These are phyloP conservation scores for Acanthosoma haemorrhoidale DNA, from an alignment of 2,888 invertebrate species.

Conservation along the genomic window DNA sequence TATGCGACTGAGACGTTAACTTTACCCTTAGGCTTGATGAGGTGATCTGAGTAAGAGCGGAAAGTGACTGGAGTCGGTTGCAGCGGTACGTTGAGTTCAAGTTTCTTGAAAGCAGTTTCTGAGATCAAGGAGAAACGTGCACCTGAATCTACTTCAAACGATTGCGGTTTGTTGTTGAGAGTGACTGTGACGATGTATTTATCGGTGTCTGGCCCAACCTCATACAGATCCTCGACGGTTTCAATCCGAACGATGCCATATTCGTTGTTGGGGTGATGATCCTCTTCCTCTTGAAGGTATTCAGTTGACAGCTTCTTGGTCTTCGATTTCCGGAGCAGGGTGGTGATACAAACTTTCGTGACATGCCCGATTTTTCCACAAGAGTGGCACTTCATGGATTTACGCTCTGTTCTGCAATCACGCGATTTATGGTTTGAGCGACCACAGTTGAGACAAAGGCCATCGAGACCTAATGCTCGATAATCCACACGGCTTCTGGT, in stretches of 20 bases:
- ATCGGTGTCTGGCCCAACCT: constrained; percentile 20
- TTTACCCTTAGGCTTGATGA: constrained; percentile 19
- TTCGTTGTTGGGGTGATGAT: background rate
- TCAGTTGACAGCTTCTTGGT: constrained; percentile 7
- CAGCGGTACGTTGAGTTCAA: constrained; percentile 20
- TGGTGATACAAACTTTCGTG: too few relatives aligned
- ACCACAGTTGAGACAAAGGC: constrained; percentile 25
- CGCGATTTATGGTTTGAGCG: constrained; percentile 24
- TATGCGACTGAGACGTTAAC: constrained; percentile 7
- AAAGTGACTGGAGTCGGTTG: constrained; percentile 27
- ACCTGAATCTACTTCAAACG: constrained; percentile 30
- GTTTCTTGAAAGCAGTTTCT: constrained; percentile 25
- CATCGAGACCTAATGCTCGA: constrained; percentile 8
- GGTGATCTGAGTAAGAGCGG: constrained; percentile 20
- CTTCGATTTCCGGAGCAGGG: constrained; percentile 21
- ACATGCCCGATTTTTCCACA: constrained; percentile 26
- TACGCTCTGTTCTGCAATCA: constrained; percentile 15
- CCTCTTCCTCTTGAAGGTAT: constrained; percentile 4
- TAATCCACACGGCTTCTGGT: background rate
- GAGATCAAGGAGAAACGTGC: constrained; percentile 22
- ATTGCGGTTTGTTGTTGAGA: constrained; percentile 22
- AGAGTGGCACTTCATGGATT: constrained; percentile 12
- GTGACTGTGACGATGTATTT: constrained; percentile 28
- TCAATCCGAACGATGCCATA: background rate
- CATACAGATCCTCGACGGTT: constrained; percentile 17